Conservation (phyloP, 30 jellyfish, hydroid and myxozoan genomes). For the Rhopilema esculentum region DNA sequence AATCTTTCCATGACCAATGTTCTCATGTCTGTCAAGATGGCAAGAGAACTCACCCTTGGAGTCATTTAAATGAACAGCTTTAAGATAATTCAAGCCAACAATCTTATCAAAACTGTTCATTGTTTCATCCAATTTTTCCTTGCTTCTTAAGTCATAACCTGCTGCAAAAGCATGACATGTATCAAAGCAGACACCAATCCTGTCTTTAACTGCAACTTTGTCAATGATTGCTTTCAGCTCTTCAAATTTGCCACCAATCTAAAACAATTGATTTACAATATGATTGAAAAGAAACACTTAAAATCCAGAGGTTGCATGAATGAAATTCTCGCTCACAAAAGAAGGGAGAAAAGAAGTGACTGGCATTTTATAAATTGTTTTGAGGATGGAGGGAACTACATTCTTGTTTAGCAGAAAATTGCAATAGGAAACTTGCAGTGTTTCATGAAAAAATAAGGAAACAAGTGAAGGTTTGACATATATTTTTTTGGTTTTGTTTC, state of each 20-base stretch:
- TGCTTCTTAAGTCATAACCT: conserved; percentile 56
- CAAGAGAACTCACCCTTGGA: conserved; percentile 46
- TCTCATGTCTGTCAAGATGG: conserved; percentile 54
- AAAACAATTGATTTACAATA: neutral
- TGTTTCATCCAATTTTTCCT: conserved; percentile 38
- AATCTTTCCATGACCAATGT: conserved; percentile 70
- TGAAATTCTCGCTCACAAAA: no score
- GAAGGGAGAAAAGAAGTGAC: no score
- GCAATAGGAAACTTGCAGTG: no score
- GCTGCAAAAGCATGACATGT: conserved; percentile 82
- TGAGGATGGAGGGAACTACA: no score
- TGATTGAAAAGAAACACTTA: neutral
- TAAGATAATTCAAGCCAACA: conserved; percentile 55
- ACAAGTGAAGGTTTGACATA: no score
- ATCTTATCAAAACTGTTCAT: conserved; percentile 44
- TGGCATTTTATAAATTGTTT: no score
- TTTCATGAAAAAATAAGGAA: no score
- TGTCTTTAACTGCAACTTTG: conserved; percentile 51
- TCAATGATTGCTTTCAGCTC: conserved; percentile 59
- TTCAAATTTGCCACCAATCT: conserved; percentile 74
- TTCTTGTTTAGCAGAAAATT: no score
- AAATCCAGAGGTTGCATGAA: no score
- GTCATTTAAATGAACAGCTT: conserved; percentile 71
- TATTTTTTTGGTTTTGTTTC: no score
- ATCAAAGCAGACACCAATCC: conserved; percentile 74